phyloP scores from a whole-genome alignment of 2,888 invertebrate genomes.

The Ischnura elegans region DNA sequence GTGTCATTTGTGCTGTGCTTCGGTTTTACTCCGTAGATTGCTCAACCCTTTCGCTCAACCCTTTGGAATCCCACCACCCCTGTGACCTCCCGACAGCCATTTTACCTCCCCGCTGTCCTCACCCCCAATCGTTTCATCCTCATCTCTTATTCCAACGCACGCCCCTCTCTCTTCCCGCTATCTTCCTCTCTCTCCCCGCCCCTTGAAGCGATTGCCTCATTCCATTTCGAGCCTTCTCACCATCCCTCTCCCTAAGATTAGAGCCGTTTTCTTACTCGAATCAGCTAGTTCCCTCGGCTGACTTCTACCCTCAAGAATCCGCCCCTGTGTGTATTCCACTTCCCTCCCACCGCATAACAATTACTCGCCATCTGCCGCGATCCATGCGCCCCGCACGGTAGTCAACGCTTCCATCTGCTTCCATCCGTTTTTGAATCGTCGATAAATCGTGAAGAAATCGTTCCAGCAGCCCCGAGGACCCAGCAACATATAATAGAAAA shows the following conservation, averaged over 20 bases:
- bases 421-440: conserved; percentile 38
- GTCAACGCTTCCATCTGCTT: background rate
- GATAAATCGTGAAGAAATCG: conserved; percentile 53
- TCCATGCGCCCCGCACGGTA: background rate
- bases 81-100: background rate
- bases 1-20: background rate
- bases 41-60: background rate
- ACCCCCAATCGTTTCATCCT: conserved; percentile 44
- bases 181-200: background rate
- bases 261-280: background rate
- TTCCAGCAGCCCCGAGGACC: background rate
- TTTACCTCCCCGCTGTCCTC: background rate
- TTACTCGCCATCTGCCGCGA: conserved; percentile 46
- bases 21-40: background rate
- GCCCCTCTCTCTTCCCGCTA: background rate
- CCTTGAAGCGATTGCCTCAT: background rate
- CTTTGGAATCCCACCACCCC: background rate
- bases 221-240: background rate
- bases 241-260: background rate
- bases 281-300: background rate
- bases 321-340: background rate
- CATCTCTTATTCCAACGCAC: conserved; percentile 61
- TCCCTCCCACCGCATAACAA: conserved; percentile 2
- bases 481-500: conserved; percentile 4
- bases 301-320: background rate